phyloP scores from a whole-genome alignment of 2,797 vertebrate genomes.

The Hemitrygon akajei region DNA sequence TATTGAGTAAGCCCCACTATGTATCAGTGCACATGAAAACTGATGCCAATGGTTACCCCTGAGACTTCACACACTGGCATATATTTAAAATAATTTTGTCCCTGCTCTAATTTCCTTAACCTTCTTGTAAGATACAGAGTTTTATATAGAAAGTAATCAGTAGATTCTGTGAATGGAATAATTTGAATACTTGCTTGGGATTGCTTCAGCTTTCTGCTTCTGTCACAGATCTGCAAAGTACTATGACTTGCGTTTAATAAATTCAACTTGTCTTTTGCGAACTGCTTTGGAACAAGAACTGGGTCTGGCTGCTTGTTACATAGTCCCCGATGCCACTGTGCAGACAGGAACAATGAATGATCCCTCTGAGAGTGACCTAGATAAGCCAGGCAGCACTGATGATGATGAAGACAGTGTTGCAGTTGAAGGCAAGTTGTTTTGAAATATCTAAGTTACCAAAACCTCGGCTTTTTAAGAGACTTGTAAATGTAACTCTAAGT shows the following conservation, averaged over 20 bases:
- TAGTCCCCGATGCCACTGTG: constrained; percentile 62
- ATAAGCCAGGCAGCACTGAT: constrained; percentile 88
- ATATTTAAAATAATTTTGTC: background rate
- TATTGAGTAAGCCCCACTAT: no score
- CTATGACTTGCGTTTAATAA: constrained; percentile 88
- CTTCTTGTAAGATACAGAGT: background rate
- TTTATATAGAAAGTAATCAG: background rate
- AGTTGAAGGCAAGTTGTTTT: constrained; percentile 62
- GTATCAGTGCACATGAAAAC: no score
- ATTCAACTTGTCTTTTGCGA: constrained; percentile 81
- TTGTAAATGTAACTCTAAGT: background rate
- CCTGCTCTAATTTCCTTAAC: background rate
- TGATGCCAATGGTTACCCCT: no score
- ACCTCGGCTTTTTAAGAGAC: background rate
- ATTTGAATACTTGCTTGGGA: background rate
- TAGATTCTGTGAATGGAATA: background rate
- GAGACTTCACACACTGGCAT: background rate
- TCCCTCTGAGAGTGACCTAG: constrained; percentile 79
- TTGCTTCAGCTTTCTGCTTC: background rate
- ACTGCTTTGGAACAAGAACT: constrained; percentile 89
- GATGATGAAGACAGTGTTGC: constrained; percentile 77
- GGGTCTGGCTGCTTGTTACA: constrained; percentile 83
- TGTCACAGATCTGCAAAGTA: constrained; percentile 79
- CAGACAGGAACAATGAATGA: constrained; percentile 66
- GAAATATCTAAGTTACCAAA: background rate